A percentile compares a stretch with the other conserved stretches of the same genome.
phyloP scores from a whole-genome alignment of 2,888 invertebrate genomes.

The Tillus elongatus region DNA sequence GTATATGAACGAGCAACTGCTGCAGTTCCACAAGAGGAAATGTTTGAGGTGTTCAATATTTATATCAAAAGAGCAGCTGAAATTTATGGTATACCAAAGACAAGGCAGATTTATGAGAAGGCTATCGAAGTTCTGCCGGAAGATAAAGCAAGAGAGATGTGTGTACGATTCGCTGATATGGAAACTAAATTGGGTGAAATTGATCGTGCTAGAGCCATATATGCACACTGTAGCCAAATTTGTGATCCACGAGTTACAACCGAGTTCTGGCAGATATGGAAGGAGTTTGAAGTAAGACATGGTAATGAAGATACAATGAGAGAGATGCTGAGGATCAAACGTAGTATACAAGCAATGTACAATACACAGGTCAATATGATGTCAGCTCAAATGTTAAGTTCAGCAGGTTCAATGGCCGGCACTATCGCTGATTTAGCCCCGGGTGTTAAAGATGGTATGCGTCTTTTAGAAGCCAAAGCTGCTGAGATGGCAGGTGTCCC shows the following conservation, averaged over 20 bases:
- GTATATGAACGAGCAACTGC: constrained; percentile 94
- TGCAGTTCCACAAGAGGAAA: constrained; percentile 86
- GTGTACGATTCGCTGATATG: constrained; percentile 92
- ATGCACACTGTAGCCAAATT: constrained; percentile 96
- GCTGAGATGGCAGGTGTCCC: constrained; percentile 54
- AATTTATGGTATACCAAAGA: constrained; percentile 94
- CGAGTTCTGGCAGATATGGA: constrained; percentile 98
- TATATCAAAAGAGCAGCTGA: constrained; percentile 97
- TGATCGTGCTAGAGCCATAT: constrained; percentile 93
- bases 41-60: constrained; percentile 97
- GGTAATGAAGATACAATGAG: constrained; percentile 99
- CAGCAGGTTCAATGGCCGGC: constrained; percentile 55
- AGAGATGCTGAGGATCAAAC: constrained; percentile 95
- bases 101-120: constrained; percentile 94
- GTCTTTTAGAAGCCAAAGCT: constrained; percentile 76
- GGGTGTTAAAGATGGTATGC: constrained; percentile 78
- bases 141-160: constrained; percentile 89
- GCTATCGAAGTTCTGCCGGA: constrained; percentile 92
- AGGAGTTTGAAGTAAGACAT: constrained; percentile 97
- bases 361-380: constrained; percentile 99
- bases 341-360: constrained; percentile 95
- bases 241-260: constrained; percentile 95
- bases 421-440: constrained; percentile 65
- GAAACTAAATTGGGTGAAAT: constrained; percentile 98
- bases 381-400: constrained; percentile 93